Base-by-base conservation (phyloP, 2,888 invertebrate species). In the Tenthredo amoena region DNA sequence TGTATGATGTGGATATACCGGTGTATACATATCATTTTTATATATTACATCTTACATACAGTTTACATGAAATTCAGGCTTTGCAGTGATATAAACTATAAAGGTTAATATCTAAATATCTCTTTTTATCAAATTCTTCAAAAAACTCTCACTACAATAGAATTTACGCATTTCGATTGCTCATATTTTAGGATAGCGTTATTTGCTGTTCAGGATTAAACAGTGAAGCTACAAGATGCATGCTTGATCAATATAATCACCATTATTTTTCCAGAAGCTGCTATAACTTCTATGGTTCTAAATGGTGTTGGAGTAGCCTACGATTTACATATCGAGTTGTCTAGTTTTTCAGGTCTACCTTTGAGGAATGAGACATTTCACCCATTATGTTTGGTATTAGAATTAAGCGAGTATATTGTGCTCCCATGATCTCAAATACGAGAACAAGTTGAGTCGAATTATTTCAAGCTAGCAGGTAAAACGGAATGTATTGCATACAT, bases 401-500 rank as follows among this genome's bases (percentile, higher is more conserved):
- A 62, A 50, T 77, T 31, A 55, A 34, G 55, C n/a, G 50, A 55
- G 47, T 77, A 77, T 18, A 55, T 50, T 77, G 77, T 55, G 34
- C 55, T 77, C n/a, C 18, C 31, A 77, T 34, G 26, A 77, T 47
- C 31, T 31, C 18, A 77, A 50, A 15, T 26, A n/a, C 34, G 47
- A 58, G 18, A 40, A 21, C 81, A 9, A 62, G 58, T 18, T 31
- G 7, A 6, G 62, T 37, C 7, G 37, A 40, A 40, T 21, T 40
- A 81, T 21, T 37, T 62, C 15, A 62, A 58, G 81, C 21, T 26
- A 82, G 62, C 74, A 34, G 55, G 40, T 62, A 15, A 68, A 79
- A 47, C 18, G 40, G 18, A 79, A 79, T 58, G 62, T 47, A 62
- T 62, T 9, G 3, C 34, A 76, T 26, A 37, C 88, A 88, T 91